Conservation (phyloP, 1,140 invertebrate species). For the Diorhabda carinulata region DNA sequence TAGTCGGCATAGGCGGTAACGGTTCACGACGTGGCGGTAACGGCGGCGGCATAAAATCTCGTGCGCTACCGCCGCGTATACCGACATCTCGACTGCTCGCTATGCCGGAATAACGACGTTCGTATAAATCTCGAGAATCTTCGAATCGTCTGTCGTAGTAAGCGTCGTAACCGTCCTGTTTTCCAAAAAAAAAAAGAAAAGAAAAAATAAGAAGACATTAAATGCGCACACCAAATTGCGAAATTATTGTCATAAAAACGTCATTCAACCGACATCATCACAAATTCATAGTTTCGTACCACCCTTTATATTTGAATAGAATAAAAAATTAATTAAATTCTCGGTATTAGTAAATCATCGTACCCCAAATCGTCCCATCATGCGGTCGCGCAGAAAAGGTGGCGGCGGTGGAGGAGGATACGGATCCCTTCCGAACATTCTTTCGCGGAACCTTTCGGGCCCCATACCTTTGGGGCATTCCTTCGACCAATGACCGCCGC, state of each 20-base stretch:
- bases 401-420: constrained; percentile 80
- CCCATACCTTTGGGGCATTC: constrained; percentile 79
- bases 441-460: constrained; percentile 74
- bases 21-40: constrained; percentile 61
- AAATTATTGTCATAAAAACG: no score
- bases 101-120: constrained; percentile 69
- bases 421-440: constrained; percentile 77
- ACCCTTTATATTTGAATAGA: no score
- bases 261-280: no score
- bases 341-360: constrained; percentile 16
- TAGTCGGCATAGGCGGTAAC: constrained; percentile 62
- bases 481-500: constrained; percentile 92
- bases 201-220: no score
- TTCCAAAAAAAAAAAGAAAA: neutral
- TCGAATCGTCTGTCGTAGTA: constrained; percentile 77
- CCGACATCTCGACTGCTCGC: constrained; percentile 57
- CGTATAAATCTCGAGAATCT: constrained; percentile 71
- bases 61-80: constrained; percentile 58
- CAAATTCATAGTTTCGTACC: no score
- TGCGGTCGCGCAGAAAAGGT: constrained; percentile 78
- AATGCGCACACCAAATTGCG: no score
- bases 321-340: constrained; percentile 4
- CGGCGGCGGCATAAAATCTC: constrained; percentile 59
- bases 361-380: constrained; percentile 83
- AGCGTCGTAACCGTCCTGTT: constrained; percentile 71